These are phyloP conservation scores for Aurelia coerulea DNA, from an alignment of 30 jellyfish, hydroid and myxozoan genomes.

Conservation along the genomic window DNA sequence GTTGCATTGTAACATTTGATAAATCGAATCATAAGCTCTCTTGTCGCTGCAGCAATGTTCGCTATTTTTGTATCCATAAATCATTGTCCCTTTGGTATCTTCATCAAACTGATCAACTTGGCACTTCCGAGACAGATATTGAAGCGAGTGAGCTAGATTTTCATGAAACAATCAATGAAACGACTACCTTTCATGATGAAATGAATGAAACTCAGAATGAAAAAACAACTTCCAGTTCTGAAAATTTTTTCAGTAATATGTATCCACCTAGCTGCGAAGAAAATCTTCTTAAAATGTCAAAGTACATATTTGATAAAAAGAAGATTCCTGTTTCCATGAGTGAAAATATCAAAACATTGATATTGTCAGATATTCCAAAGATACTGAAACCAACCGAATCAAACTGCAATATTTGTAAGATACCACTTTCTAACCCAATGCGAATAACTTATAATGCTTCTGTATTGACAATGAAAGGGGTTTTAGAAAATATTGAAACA, in stretches of 20 bases:
- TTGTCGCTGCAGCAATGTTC: conserved; percentile 25
- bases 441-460: conserved; percentile 14
- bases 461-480: conserved; percentile 24
- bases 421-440: not conserved
- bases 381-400: conserved; percentile 23
- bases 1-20: conserved; percentile 27
- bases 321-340: not conserved
- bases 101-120: conserved; percentile 17
- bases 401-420: conserved; percentile 11
- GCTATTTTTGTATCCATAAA: conserved; percentile 35
- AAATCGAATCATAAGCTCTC: conserved; percentile 4
- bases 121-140: not conserved
- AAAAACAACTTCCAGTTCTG: not conserved
- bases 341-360: not conserved
- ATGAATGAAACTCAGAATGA: not conserved
- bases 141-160: too few relatives aligned
- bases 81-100: conserved; percentile 54
- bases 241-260: not conserved
- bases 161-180: not conserved
- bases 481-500: conserved; percentile 19
- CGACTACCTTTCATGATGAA: not conserved
- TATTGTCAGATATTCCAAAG: not conserved
- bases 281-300: conserved; percentile 9
- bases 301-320: conserved; percentile 17
- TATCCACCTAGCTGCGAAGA: conserved; percentile 10